Evolutionary conservation across 2,113 vertebrate genomes (phyloP).

Genomic region (Lutjanus erythropterus): DNA sequence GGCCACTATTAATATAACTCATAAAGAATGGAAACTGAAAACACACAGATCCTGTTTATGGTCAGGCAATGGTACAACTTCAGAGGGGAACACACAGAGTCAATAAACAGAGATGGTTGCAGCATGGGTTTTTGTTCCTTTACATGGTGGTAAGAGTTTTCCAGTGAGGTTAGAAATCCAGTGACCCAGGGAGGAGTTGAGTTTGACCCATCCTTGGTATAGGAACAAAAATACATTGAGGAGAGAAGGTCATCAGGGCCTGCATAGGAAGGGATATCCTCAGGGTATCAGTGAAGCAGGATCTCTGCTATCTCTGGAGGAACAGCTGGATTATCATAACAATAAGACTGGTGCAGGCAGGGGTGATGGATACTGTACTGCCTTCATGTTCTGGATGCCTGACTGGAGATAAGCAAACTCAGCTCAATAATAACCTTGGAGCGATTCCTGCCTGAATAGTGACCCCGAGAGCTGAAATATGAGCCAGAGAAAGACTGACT

Average conservation of each 20-base stretch:
- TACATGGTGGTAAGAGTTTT: constrained; percentile 42
- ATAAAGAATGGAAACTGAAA: constrained; percentile 72
- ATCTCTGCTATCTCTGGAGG: constrained; percentile 52
- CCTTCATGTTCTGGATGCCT: constrained; percentile 39
- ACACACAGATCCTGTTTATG: constrained; percentile 74
- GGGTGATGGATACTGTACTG: constrained; percentile 44
- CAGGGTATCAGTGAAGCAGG: constrained; percentile 29
- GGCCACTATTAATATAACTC: constrained; percentile 65
- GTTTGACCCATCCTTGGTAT: constrained; percentile 17
- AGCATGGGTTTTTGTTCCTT: constrained; percentile 46
- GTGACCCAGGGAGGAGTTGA: constrained; percentile 6
- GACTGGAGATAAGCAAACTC: constrained; percentile 56
- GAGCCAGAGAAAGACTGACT: constrained; percentile 18
- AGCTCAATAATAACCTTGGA: constrained; percentile 49
- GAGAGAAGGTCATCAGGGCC: constrained; percentile 43
- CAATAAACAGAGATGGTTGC: constrained; percentile 67
- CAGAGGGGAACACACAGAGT: constrained; percentile 49
- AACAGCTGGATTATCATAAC: constrained; percentile 65
- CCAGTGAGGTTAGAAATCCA: constrained; percentile 31
- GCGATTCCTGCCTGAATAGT: background rate
- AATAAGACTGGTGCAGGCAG: constrained; percentile 32
- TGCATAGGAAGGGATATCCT: constrained; percentile 54
- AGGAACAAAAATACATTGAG: constrained; percentile 42
- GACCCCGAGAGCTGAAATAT: constrained; percentile 30
- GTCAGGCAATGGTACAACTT: constrained; percentile 47